Percentiles rank a stretch among this genome's conserved stretches.
Conservation (phyloP, 2,113 vertebrate species). For the Mustelus asterias region DNA sequence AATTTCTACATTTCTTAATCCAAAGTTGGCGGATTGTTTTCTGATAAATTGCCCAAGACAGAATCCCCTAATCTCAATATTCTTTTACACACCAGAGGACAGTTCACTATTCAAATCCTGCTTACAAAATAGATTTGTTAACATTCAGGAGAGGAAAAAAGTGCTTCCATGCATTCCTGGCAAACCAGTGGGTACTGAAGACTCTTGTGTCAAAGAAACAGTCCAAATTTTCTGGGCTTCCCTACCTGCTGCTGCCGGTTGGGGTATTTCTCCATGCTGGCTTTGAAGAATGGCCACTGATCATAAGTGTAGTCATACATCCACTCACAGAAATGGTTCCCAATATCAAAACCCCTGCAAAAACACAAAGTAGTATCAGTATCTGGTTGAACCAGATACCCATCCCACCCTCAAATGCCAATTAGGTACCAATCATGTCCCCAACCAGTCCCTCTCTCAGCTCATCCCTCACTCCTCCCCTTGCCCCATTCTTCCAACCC, state of each 20-base stretch:
- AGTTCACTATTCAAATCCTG: no score
- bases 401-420: background rate
- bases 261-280: slow-evolving; percentile 67
- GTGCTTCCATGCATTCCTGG: background rate
- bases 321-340: slow-evolving; percentile 94
- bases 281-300: slow-evolving; percentile 72
- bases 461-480: no score
- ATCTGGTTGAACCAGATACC: background rate
- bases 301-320: slow-evolving; percentile 77
- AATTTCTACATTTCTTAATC: no score
- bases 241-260: slow-evolving; percentile 74
- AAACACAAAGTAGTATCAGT: background rate
- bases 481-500: background rate
- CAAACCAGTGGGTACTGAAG: background rate
- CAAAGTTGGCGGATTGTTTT: no score
- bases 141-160: background rate
- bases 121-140: background rate
- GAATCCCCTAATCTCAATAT: no score
- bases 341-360: slow-evolving; percentile 83
- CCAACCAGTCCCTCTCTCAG: slow-evolving; percentile 2
- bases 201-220: background rate
- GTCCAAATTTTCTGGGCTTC: background rate
- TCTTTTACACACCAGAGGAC: no score
- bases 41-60: no score
- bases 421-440: background rate